Evolutionary conservation across 2,113 vertebrate genomes (phyloP).

Genomic region (Odontesthes bonariensis): DNA sequence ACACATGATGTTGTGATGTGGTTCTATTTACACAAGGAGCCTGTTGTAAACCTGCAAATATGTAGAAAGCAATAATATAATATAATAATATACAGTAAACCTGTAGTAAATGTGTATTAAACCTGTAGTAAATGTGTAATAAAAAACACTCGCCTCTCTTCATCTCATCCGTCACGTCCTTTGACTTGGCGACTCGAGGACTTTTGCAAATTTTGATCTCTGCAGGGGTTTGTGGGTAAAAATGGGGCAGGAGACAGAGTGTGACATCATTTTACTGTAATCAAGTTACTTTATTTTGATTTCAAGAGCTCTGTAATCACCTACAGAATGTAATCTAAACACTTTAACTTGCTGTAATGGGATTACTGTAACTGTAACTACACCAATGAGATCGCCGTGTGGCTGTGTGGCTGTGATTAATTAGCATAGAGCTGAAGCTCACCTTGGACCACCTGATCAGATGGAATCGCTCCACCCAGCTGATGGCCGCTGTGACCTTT

Average conservation of each 20-base stretch:
- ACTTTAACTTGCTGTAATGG: background rate
- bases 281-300: too few species aligned
- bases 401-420: background rate
- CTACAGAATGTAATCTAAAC: too few species aligned
- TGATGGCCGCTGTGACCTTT: constrained; percentile 80
- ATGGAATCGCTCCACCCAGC: constrained; percentile 57
- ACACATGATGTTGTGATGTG: too few species aligned
- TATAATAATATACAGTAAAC: too few species aligned
- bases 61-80: too few species aligned
- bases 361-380: background rate
- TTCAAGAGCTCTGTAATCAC: too few species aligned
- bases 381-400: too few species aligned
- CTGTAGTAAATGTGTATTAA: background rate
- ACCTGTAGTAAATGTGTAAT: background rate
- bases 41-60: too few species aligned
- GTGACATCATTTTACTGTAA: constrained; percentile 1
- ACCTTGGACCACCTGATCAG: constrained; percentile 47
- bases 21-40: too few species aligned
- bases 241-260: constrained; percentile 13
- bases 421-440: constrained; percentile 2
- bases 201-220: constrained; percentile 63
- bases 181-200: constrained; percentile 26
- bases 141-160: constrained; percentile 77
- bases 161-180: constrained; percentile 31
- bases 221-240: constrained; percentile 41